phyloP scores from a whole-genome alignment of 2,797 vertebrate genomes.

The Pipistrellus pygmaeus region DNA sequence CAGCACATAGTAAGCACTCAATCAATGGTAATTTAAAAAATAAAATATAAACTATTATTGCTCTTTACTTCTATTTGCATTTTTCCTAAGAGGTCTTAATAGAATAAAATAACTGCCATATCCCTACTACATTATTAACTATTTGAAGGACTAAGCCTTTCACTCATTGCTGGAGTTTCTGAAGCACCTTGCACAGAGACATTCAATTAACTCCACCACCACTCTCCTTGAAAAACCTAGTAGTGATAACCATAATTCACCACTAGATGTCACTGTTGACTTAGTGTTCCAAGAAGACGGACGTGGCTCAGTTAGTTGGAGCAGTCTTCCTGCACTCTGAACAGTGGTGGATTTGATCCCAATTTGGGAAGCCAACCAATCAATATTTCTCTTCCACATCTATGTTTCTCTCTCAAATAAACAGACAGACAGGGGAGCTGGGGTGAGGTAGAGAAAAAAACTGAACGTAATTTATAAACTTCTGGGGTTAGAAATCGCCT shows the following conservation, averaged over 20 bases:
- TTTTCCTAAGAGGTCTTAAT: conserved; percentile 11
- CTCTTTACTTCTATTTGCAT: not conserved
- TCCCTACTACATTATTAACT: not conserved
- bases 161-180: not conserved
- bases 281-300: not conserved
- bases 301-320: not conserved
- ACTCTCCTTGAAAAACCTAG: rapidly evolving
- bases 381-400: not conserved
- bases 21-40: not conserved
- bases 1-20: not conserved
- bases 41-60: not conserved
- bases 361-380: not conserved
- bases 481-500: not conserved
- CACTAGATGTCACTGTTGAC: conserved; percentile 82
- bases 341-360: not conserved
- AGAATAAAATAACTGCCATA: not conserved
- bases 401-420: not conserved
- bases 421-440: not conserved
- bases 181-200: not conserved
- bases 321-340: not conserved
- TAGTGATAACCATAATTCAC: conserved; percentile 48
- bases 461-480: not conserved
- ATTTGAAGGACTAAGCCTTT: not conserved
- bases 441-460: not conserved
- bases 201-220: not conserved